Percentiles rank a stretch among this genome's conserved stretches.
These are phyloP conservation scores for Tyrannus savana DNA, from an alignment of 2,113 vertebrate genomes.

Conservation along the genomic window DNA sequence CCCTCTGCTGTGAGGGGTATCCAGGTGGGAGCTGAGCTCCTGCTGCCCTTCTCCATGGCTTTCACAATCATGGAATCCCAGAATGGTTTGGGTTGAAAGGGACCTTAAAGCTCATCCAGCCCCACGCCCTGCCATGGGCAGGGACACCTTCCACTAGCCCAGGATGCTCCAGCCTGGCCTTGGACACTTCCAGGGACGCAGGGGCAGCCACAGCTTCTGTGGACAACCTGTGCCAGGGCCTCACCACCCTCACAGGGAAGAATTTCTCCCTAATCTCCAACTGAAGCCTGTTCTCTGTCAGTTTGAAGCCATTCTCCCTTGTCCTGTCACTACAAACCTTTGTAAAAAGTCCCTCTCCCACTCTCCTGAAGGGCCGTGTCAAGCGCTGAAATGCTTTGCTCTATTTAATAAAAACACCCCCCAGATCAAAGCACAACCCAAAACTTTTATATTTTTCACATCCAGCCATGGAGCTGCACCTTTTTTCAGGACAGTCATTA, in stretches of 20 bases:
- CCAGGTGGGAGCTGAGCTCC: neutral
- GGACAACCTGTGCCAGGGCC: neutral
- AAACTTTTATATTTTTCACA: neutral
- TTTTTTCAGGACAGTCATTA: neutral
- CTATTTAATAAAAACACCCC: neutral
- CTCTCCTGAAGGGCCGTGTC: neutral
- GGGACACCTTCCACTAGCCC: neutral
- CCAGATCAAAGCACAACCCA: neutral
- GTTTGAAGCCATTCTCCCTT: neutral
- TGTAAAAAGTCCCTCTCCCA: neutral
- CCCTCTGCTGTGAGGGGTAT: neutral
- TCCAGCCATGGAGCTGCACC: neutral
- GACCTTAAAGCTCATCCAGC: neutral
- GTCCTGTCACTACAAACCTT: neutral
- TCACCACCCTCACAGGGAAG: accelerated
- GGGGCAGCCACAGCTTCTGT: neutral
- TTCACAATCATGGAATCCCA: neutral
- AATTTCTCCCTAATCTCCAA: neutral
- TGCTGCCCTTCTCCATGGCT: neutral
- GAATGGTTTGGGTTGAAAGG: neutral
- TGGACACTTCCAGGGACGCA: neutral
- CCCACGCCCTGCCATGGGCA: neutral
- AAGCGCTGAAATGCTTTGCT: neutral
- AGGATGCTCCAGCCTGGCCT: neutral
- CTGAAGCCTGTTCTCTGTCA: neutral